Evolutionary conservation across 2,797 vertebrate species (phyloP).

Genomic region (Cirrhinus mrigala): DNA sequence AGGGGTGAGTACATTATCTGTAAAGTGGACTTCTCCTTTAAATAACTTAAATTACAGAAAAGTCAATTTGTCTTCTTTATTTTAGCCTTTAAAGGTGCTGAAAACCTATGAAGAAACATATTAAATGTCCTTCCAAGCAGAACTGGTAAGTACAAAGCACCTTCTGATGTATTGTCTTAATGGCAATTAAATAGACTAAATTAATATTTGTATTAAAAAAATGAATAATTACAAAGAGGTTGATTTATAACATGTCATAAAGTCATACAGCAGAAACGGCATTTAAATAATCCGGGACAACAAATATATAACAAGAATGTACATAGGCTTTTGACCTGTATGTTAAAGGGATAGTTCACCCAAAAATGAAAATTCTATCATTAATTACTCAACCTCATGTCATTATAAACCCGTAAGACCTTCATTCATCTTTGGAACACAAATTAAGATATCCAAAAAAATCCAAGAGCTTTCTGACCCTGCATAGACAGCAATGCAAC

Average conservation of each 20-base stretch:
- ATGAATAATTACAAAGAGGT: not conserved
- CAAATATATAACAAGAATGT: not conserved
- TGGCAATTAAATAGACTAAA: constrained; percentile 10
- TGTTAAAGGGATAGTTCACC: too few relatives aligned
- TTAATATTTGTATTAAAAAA: constrained; percentile 1
- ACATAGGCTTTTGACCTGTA: not conserved
- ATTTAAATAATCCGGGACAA: not conserved
- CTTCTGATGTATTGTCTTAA: constrained; percentile 4
- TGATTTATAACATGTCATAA: constrained; percentile 5
- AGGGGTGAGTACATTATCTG: too few relatives aligned
- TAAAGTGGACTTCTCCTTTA: too few relatives aligned
- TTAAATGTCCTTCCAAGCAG: not conserved
- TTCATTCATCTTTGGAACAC: too few relatives aligned
- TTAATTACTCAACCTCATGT: too few relatives aligned
- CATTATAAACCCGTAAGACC: too few relatives aligned
- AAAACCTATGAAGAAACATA: not conserved
- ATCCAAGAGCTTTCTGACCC: too few relatives aligned
- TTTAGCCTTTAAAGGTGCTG: not conserved
- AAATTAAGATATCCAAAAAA: too few relatives aligned
- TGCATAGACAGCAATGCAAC: too few relatives aligned
- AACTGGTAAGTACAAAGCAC: constrained; percentile 13
- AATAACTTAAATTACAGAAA: not conserved
- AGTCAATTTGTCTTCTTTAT: not conserved
- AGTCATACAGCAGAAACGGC: not conserved
- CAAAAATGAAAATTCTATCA: too few relatives aligned